phyloP scores from a whole-genome alignment of 2,888 invertebrate genomes.

The Drosophila cracens region DNA sequence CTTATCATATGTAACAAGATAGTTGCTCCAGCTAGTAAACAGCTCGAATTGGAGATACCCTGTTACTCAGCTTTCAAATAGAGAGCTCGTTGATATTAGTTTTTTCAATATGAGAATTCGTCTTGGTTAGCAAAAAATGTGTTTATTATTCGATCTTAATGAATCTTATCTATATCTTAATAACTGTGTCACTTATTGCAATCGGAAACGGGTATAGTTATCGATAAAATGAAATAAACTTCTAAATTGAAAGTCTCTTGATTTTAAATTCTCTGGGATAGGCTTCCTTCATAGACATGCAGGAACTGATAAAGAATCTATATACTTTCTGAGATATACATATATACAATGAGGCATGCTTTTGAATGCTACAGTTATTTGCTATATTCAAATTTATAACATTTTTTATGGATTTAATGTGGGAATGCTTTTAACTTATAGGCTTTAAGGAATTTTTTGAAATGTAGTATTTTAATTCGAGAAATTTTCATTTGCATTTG shows the following conservation, averaged over 20 bases:
- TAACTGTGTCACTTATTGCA: no score
- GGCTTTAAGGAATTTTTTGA: not conserved
- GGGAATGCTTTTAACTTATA: not conserved
- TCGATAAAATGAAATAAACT: not conserved
- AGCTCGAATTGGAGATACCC: not conserved
- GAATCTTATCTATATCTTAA: not conserved
- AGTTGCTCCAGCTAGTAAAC: not conserved
- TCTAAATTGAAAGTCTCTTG: no score
- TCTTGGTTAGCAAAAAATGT: fast-evolving
- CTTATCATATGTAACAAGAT: not conserved
- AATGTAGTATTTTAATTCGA: no score
- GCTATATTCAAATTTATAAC: not conserved
- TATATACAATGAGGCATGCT: not conserved
- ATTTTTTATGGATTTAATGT: not conserved
- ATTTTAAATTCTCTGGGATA: not conserved
- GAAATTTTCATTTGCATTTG: no score
- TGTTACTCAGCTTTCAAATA: no score
- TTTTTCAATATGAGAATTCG: not conserved
- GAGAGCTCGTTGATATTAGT: no score
- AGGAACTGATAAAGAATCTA: not conserved
- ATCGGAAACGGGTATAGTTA: not conserved
- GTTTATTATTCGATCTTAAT: not conserved
- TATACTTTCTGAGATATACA: not conserved
- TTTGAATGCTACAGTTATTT: not conserved
- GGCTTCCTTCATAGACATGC: not conserved